Base-by-base conservation (phyloP, 2,797 vertebrate species). In the Molossus alvarezi region DNA sequence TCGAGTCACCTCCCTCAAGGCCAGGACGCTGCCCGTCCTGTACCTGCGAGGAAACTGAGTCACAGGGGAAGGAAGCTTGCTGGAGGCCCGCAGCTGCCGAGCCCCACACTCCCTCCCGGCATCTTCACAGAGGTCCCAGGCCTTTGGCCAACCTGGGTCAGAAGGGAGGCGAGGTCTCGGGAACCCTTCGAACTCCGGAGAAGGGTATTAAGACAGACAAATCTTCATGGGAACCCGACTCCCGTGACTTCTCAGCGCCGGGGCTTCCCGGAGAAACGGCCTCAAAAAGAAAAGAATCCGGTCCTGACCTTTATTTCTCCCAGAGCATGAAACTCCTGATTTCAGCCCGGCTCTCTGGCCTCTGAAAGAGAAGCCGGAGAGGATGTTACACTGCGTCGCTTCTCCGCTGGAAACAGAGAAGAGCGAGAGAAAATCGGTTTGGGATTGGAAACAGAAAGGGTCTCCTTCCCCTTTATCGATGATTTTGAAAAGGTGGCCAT, bases 401-500 rank as follows among this genome's bases (percentile, higher is more conserved):
- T 15, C 23, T 3, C 4, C 18, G 1, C 9, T 11, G 81, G 13
- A 20, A n/a, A 12, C 9, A 9, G 6, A 17, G 62, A 83, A 88
- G 55, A 71, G 55, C 51, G 45, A 51, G 82, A 53, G 67, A 75
- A 94, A 79, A 72, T 77, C 17, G 18, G 73, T 62, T 64, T 0
- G 55, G 81, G 85, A 71, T 80, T 81, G 37, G 62, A 72, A 85
- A 71, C 72, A 93, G 90, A 97, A 88, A 85, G 92, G 82, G 71
- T 60, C 84, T 64, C 75, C 82, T 93, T 92, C 88, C 87, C 89
- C 96, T 96, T 95, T 87, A 96, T 95, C 95, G 72, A 96, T 95
- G 89, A 88, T 94, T 97, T 95, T 97, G 95, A 96, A 97, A 96
- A 94, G 82, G 72, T 95, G 53, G 64, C 90, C 57, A 45, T 83